Base-by-base conservation (phyloP, 2,113 vertebrate species). In the Vireo altiloquus region DNA sequence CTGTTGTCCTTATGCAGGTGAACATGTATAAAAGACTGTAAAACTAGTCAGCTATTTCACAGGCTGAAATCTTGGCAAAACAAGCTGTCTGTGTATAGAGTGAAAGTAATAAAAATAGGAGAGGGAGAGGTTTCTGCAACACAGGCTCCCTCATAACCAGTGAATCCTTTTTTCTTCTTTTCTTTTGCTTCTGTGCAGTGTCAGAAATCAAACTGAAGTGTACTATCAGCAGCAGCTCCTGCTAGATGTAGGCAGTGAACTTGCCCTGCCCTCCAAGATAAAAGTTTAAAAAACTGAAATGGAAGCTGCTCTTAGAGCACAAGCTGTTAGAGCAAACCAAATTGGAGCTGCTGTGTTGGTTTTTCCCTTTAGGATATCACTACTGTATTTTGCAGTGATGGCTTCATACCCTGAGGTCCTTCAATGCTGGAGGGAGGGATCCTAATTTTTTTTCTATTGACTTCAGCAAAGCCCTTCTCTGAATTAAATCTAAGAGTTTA, bases 151-250 rank as follows among this genome's bases (percentile, higher is more conserved):
- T 92, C 50, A 44, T 61, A 89, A 77, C 42, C 54, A 63, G 7
- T 1, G 3, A 88, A 80, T 35, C 17, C 30, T 33, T 92, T 82
- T 53, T 42, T 33, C 35, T 61, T 86, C 50, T 61, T 79, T 85
- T 49, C 53, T 90, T 77, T 71, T 63, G 30, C 71, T 59, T 22
- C 15, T 18, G 1, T 54, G 56, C 13, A 6, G 17, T 77, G 79
- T 88, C 79, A 90, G 71, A 64, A 86, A 94, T 89, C 90, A 92
- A 90, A 95, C 52, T 17, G 39, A 90, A 65, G n/a, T 57, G 42
- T 59, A 65, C 59, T 88, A 79, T 64, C n/a, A 6, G 80, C 69
- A 87, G 64, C 42, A 90, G 89, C 39, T 92, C 64, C 86, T 83
- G 72, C 47, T 89, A 60, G 39, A 89, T 63, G 33, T 63, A 39